Percentiles rank a stretch among this genome's conserved stretches.
Evolutionary conservation across 30 jellyfish, hydroid and myxozoan species (phyloP).

Genomic region (Pelagia noctiluca): DNA sequence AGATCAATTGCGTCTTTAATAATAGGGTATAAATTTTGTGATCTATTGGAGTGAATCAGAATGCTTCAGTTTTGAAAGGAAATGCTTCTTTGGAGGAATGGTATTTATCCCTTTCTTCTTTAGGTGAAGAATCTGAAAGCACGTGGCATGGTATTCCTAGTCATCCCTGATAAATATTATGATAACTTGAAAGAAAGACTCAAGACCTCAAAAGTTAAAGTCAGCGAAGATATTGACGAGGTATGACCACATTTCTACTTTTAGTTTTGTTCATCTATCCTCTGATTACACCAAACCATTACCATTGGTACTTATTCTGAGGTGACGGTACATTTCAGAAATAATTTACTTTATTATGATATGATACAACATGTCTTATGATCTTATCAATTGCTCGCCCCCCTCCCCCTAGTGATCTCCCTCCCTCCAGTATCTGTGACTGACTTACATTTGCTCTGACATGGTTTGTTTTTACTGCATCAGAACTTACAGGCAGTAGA

Average conservation of each 20-base stretch:
- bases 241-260: slow-evolving; percentile 12
- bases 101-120: neutral
- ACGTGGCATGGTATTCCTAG: slow-evolving; percentile 85
- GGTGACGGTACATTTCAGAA: too few relatives aligned
- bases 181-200: slow-evolving; percentile 77
- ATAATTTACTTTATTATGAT: too few relatives aligned
- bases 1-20: too few relatives aligned
- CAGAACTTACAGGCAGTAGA: too few relatives aligned
- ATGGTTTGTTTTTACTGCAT: too few relatives aligned
- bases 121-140: slow-evolving; percentile 74
- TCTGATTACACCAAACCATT: neutral
- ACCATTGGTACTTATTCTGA: too few relatives aligned
- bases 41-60: neutral
- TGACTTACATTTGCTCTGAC: too few relatives aligned
- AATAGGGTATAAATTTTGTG: slow-evolving; percentile 7
- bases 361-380: too few relatives aligned
- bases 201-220: slow-evolving; percentile 77
- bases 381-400: too few relatives aligned
- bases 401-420: too few relatives aligned
- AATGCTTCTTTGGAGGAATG: too few relatives aligned
- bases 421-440: too few relatives aligned
- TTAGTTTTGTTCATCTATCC: neutral
- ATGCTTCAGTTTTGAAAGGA: slow-evolving; percentile 21
- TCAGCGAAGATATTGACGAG: slow-evolving; percentile 71
- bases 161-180: slow-evolving; percentile 83